Percentiles rank a stretch among this genome's conserved stretches.
phyloP scores from a whole-genome alignment of 92 coral and sea anemone species.

The Epizoanthus rinbou region DNA sequence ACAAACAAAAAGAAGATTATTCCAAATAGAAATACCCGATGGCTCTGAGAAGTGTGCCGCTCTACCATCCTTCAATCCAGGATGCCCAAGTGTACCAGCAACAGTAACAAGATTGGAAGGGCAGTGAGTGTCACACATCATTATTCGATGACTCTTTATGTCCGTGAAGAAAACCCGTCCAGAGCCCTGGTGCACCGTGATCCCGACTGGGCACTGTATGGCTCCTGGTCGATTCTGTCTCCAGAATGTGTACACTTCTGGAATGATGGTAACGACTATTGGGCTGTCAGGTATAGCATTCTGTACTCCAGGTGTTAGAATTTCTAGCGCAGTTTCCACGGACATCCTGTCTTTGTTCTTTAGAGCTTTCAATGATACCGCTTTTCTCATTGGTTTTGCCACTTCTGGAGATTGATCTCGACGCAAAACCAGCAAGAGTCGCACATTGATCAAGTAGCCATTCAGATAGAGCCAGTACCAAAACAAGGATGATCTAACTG shows the following conservation, averaged over 20 bases:
- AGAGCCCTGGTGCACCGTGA: no score
- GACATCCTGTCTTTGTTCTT: constrained; percentile 69
- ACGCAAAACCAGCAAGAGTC: neutral
- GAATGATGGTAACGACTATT: constrained; percentile 49
- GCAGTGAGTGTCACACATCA: constrained; percentile 8
- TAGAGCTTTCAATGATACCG: constrained; percentile 56
- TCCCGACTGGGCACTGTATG: constrained; percentile 37
- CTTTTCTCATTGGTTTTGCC: constrained; percentile 54
- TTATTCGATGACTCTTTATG: constrained; percentile 13
- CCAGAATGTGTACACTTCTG: constrained; percentile 61
- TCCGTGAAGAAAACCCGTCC: constrained; percentile 52
- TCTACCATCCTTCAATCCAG: neutral
- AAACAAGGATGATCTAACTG: constrained; percentile 55
- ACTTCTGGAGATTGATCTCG: neutral
- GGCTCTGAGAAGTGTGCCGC: neutral
- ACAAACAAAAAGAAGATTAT: no score
- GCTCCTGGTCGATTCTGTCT: constrained; percentile 51
- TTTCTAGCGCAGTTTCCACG: constrained; percentile 61
- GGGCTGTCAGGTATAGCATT: constrained; percentile 49
- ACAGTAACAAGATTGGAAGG: constrained; percentile 4
- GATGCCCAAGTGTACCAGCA: neutral
- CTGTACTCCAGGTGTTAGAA: constrained; percentile 50
- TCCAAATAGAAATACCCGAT: no score
- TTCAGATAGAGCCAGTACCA: constrained; percentile 63
- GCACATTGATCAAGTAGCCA: constrained; percentile 41